Conservation (phyloP, 2,113 vertebrate species). For the Phocoena sinus region DNA sequence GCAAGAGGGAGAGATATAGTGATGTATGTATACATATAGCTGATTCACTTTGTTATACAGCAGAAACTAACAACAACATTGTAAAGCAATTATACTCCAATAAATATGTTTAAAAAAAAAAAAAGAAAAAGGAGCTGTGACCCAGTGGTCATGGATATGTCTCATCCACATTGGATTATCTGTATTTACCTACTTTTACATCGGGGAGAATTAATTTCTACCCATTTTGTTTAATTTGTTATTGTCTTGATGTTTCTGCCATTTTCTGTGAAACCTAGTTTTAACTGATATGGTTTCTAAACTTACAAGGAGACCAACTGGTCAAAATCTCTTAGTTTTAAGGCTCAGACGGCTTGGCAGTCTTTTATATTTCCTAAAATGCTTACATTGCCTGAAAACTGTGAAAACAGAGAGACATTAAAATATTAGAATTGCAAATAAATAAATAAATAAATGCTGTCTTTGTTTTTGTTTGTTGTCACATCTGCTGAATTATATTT, state of each 20-base stretch:
- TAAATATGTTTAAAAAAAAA: no score
- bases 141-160: background rate
- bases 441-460: background rate
- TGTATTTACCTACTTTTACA: background rate
- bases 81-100: no score
- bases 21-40: no score
- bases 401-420: no score
- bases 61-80: no score
- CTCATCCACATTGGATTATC: background rate
- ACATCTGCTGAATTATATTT: slow-evolving; percentile 15
- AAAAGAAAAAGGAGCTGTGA: background rate
- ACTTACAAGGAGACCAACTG: background rate
- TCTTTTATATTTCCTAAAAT: background rate
- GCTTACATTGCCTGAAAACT: no score
- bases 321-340: background rate
- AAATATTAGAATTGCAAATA: no score
- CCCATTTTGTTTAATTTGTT: background rate
- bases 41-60: no score
- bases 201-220: background rate
- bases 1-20: no score
- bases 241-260: background rate
- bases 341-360: background rate
- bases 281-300: background rate
- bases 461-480: background rate
- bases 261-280: background rate